Conservation (phyloP, 2,888 invertebrate species). For the Xanthostigma xanthostigma region DNA sequence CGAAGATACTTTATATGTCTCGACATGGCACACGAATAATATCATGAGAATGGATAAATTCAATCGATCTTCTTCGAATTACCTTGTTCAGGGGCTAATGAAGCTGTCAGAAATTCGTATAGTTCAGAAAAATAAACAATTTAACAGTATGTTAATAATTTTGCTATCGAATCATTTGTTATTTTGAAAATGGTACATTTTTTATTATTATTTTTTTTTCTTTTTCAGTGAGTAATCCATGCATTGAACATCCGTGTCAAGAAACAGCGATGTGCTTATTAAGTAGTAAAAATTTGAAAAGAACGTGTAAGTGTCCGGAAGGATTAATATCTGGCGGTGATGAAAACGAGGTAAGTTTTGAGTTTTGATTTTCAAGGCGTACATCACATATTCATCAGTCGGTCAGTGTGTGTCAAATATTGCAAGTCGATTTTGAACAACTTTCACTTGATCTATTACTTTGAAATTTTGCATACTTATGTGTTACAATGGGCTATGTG, state of each 20-base stretch:
- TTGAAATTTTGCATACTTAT: too few species aligned
- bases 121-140: conserved; percentile 50
- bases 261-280: conserved; percentile 42
- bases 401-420: too few species aligned
- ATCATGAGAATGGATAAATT: conserved; percentile 52
- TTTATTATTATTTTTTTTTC: conserved; percentile 4
- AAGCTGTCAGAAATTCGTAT: conserved; percentile 48
- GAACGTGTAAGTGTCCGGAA: conserved; percentile 40
- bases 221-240: conserved; percentile 37
- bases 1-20: conserved; percentile 52
- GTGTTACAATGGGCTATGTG: too few species aligned
- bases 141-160: conserved; percentile 30
- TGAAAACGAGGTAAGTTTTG: conserved; percentile 12
- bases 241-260: conserved; percentile 41
- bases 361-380: conserved; percentile 5
- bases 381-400: too few species aligned
- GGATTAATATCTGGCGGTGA: conserved; percentile 26
- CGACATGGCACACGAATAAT: conserved; percentile 44
- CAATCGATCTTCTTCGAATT: conserved; percentile 38
- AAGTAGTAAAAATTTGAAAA: conserved; percentile 11
- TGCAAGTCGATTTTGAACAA: too few species aligned
- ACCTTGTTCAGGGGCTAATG: conserved; percentile 36
- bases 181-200: not conserved
- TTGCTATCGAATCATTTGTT: not conserved
- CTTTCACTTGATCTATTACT: too few species aligned